These are phyloP conservation scores for Neoniphon sammara DNA, from an alignment of 2,797 vertebrate genomes.

Conservation along the genomic window DNA sequence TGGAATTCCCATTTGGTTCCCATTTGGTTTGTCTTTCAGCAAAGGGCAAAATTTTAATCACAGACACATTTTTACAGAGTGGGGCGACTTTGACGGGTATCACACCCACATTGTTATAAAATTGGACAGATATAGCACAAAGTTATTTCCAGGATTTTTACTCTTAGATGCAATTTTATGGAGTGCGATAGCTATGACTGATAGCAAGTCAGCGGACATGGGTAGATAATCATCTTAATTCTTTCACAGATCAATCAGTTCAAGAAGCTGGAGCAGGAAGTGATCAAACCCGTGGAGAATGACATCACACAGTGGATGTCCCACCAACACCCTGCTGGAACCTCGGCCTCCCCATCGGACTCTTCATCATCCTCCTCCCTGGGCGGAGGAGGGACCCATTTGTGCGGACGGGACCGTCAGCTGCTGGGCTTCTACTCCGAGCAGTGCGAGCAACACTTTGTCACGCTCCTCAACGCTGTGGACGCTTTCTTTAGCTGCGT, in stretches of 20 bases:
- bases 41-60: neutral
- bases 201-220: neutral
- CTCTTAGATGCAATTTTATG: too few relatives aligned
- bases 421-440: constrained; percentile 93
- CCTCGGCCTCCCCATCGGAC: constrained; percentile 61
- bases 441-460: constrained; percentile 94
- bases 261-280: constrained; percentile 94
- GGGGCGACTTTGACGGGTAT: too few relatives aligned
- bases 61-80: too few relatives aligned
- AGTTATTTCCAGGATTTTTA: too few relatives aligned
- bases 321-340: constrained; percentile 58
- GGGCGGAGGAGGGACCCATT: constrained; percentile 48
- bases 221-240: constrained; percentile 1
- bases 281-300: constrained; percentile 93
- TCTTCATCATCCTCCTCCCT: constrained; percentile 59
- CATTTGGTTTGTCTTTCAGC: neutral
- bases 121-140: too few relatives aligned
- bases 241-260: constrained; percentile 92
- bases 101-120: too few relatives aligned
- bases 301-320: constrained; percentile 92
- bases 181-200: neutral
- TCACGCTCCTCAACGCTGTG: constrained; percentile 91
- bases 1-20: neutral
- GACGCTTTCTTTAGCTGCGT: constrained; percentile 94
- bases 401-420: constrained; percentile 85